Evolutionary conservation across 2,113 vertebrate genomes (phyloP).

Genomic region (Montifringilla adamsi): DNA sequence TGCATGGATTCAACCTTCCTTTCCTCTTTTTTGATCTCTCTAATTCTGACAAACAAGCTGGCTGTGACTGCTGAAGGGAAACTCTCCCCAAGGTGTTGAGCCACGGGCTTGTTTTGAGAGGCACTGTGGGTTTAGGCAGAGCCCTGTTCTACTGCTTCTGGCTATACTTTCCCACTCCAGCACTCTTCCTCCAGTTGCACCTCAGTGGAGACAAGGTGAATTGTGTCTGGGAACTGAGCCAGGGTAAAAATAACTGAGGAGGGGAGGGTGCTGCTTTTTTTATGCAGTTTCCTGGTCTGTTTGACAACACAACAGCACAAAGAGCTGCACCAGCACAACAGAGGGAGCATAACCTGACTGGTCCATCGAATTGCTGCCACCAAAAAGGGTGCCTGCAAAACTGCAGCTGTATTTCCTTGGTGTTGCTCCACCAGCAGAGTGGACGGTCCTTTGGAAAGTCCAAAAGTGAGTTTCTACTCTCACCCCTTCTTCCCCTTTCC

Average conservation of each 20-base stretch:
- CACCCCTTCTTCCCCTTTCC: neutral
- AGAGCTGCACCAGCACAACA: neutral
- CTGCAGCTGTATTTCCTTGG: neutral
- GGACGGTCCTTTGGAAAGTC: neutral
- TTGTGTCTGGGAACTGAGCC: neutral
- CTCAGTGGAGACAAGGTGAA: neutral
- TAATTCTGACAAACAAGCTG: neutral
- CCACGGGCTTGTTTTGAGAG: neutral
- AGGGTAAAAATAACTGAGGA: slow-evolving; percentile 22
- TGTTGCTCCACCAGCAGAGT: neutral
- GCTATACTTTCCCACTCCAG: neutral
- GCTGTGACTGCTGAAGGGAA: neutral
- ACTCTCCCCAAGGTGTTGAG: neutral
- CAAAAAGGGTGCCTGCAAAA: neutral
- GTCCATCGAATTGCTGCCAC: neutral
- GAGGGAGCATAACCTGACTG: neutral
- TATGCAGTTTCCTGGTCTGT: neutral
- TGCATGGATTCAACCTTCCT: neutral
- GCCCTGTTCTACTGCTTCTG: neutral
- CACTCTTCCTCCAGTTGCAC: neutral
- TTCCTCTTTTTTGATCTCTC: neutral
- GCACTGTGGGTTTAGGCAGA: neutral
- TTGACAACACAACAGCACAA: neutral
- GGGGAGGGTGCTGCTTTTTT: neutral
- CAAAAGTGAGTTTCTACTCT: neutral